Evolutionary conservation across 2,797 vertebrate genomes (phyloP), one percentile per base, ranked within the genome.

Genomic region (Manis pentadactyla): DNA sequence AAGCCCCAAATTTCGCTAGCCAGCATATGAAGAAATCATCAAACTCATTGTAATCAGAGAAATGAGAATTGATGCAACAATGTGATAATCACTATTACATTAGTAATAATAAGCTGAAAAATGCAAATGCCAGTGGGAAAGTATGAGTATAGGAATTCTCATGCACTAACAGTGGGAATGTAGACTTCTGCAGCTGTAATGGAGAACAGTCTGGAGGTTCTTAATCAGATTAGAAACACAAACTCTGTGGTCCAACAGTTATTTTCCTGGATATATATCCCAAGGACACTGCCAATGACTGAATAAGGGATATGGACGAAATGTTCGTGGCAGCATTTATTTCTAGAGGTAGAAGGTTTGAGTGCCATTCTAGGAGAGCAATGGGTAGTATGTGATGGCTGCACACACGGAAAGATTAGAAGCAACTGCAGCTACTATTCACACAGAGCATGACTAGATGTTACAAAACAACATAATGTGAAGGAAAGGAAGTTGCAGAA

Each of bases 331-430:
- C 37, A 51, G 51, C 29, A 29, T 55, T 23, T 14, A 21, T 57
- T 27, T 75, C 14, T 85, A 53, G 78, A 53, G 18, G 19, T 25
- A 21, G 31, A 46, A 19, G 27, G 5, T 25, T 31, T 19, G 4
- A n/a, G 49, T 46, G 25, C 8, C 53, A 12, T 63, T 66, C 42
- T 27, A n/a, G 85, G 19, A 66, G 75, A 61, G 11, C 8, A 17
- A 6, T 23, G 10, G 25, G 31, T 9, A 57, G 37, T 49, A 34
- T 7, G 39, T 18, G 29, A 31, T 25, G 17, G 23, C 71, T 64
- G 2, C 4, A 0, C 2, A 1, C 15, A 7, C 2, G 10, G 19
- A 34, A 18, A 5, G 4, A 37, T 64, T 53, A 12, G 59, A 71
- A 77, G 14, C 25, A 49, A 7, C 18, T 34, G 49, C n/a, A 42